Conservation (phyloP, 2,113 vertebrate genomes). For the Todiramphus chloris region DNA sequence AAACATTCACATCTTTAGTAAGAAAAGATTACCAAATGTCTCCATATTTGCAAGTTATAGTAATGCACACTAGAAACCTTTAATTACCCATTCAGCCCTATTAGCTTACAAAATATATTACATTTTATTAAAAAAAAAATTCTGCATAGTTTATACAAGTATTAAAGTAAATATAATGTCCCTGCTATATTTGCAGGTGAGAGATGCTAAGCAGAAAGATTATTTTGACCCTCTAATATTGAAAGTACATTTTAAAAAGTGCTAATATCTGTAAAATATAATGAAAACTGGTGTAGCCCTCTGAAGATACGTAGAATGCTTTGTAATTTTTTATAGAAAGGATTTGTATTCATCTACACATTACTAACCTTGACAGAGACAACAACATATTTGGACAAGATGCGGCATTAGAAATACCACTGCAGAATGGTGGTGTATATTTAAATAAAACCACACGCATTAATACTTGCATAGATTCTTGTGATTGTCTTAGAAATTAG, state of each 20-base stretch:
- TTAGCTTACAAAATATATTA: constrained; percentile 87
- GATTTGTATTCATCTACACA: constrained; percentile 36
- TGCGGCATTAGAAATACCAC: neutral
- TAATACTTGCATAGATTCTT: neutral
- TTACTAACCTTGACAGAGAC: constrained; percentile 62
- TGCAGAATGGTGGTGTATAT: neutral
- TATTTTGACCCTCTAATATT: constrained; percentile 76
- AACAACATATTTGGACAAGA: neutral
- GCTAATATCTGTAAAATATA: constrained; percentile 75
- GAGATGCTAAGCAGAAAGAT: constrained; percentile 77
- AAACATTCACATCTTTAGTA: constrained; percentile 86
- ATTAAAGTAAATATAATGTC: constrained; percentile 76
- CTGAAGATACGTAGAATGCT: constrained; percentile 64
- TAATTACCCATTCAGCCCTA: constrained; percentile 86
- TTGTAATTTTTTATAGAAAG: constrained; percentile 45
- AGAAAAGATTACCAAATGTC: constrained; percentile 83
- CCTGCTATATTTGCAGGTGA: constrained; percentile 74
- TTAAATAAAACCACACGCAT: neutral
- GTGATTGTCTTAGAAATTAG: constrained; percentile 9
- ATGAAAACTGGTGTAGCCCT: constrained; percentile 63
- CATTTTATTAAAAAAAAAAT: constrained; percentile 75
- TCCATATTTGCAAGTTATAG: constrained; percentile 77
- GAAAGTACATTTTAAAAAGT: constrained; percentile 69
- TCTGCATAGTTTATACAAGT: constrained; percentile 81
- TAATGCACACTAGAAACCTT: constrained; percentile 88